A percentile compares a stretch with the other conserved stretches of the same genome.
These are phyloP conservation scores for Flexamia atlantica DNA, from an alignment of 2,888 invertebrate species.

Conservation along the genomic window DNA sequence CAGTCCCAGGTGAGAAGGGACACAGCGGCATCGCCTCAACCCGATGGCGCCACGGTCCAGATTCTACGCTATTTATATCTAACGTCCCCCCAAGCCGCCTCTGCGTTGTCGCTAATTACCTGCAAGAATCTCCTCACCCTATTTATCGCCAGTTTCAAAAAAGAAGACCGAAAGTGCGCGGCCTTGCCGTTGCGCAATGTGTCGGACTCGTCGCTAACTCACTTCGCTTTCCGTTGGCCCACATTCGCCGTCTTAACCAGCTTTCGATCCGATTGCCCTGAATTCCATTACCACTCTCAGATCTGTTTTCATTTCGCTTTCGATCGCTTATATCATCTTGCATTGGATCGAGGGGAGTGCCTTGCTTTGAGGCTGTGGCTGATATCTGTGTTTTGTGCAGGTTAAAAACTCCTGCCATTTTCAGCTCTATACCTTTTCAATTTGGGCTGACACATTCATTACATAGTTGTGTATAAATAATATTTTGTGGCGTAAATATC, in stretches of 20 bases:
- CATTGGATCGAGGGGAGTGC: no score
- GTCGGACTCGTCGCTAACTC: background rate
- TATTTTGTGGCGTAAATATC: no score
- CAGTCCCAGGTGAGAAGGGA: background rate
- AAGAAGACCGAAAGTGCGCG: conserved; percentile 48
- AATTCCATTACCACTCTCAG: conserved; percentile 14
- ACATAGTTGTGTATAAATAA: no score
- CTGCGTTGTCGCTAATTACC: conserved; percentile 47
- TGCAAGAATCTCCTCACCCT: conserved; percentile 48
- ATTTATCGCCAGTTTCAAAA: conserved; percentile 46
- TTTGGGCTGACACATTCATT: no score
- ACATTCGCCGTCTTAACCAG: conserved; percentile 24
- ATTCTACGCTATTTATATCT: conserved; percentile 56
- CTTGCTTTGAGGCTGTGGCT: no score
- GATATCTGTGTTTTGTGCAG: no score
- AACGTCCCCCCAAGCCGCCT: conserved; percentile 48
- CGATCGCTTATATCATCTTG: background rate
- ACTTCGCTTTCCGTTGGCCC: conserved; percentile 30
- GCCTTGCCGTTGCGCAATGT: conserved; percentile 41
- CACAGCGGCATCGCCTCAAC: conserved; percentile 39
- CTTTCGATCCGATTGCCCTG: conserved; percentile 39
- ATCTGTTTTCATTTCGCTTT: conserved; percentile 35
- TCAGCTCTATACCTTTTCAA: no score
- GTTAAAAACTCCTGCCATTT: no score
- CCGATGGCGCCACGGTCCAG: conserved; percentile 26